Conservation (phyloP, 2,888 invertebrate genomes). For the Lutraria lutraria region DNA sequence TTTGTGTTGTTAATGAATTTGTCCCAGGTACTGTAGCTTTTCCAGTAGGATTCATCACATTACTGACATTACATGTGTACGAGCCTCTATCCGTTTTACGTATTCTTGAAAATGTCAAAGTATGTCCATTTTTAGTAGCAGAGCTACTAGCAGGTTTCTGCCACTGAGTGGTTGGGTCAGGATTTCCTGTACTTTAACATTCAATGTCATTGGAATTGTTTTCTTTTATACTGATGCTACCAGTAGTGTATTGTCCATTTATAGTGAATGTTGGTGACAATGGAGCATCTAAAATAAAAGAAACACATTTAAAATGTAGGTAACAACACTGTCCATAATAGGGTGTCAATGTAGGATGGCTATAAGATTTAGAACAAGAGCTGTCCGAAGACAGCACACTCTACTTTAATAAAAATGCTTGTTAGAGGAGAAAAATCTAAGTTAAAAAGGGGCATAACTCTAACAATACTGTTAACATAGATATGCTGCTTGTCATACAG, state of each 20-base stretch:
- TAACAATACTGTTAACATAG: too few relatives aligned
- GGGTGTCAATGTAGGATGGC: too few relatives aligned
- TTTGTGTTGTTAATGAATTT: not conserved
- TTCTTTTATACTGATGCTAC: not conserved
- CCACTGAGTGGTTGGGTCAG: not conserved
- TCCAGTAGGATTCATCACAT: constrained; percentile 3
- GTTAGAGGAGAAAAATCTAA: too few relatives aligned
- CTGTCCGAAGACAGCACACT: too few relatives aligned
- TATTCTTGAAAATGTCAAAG: not conserved
- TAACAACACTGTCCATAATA: too few relatives aligned
- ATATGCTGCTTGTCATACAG: too few relatives aligned
- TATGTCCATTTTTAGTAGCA: not conserved
- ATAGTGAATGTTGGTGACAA: not conserved
- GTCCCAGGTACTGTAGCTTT: not conserved
- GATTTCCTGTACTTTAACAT: constrained; percentile 3
- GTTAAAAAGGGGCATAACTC: too few relatives aligned
- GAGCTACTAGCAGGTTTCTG: not conserved
- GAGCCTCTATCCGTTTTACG: not conserved
- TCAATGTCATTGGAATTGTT: not conserved
- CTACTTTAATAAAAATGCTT: too few relatives aligned
- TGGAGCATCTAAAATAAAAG: not conserved
- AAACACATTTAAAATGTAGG: too few relatives aligned
- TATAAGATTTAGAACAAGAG: too few relatives aligned
- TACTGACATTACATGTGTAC: constrained; percentile 20
- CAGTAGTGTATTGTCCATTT: not conserved